Conservation (phyloP, 2,113 vertebrate species). For the Muntiacus reevesi region DNA sequence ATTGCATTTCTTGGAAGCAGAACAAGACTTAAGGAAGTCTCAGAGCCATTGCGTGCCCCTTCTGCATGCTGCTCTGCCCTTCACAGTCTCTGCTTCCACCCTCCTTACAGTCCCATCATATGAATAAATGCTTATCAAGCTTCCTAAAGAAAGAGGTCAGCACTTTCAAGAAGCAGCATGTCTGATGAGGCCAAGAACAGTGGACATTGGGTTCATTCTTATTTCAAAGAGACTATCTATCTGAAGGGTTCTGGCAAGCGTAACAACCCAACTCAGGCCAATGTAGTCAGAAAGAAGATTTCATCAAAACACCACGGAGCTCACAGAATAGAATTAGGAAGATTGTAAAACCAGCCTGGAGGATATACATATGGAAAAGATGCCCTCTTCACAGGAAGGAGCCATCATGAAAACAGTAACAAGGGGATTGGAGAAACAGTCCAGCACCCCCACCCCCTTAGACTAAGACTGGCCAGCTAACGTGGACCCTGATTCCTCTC, state of each 20-base stretch:
- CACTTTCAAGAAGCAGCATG: constrained; percentile 39
- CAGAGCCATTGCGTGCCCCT: neutral
- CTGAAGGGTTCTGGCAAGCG: neutral
- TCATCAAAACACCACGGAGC: neutral
- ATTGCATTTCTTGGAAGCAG: constrained; percentile 46
- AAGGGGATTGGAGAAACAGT: neutral
- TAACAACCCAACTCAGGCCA: neutral
- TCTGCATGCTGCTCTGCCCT: neutral
- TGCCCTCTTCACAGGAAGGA: neutral
- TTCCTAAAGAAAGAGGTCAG: constrained; percentile 7
- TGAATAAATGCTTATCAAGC: constrained; percentile 18
- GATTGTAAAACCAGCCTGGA: neutral
- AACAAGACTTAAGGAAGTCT: constrained; percentile 10
- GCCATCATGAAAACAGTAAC: neutral
- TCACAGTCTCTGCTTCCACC: neutral
- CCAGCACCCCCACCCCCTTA: fast-evolving
- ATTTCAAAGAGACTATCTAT: neutral
- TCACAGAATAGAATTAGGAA: neutral
- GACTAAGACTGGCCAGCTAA: neutral
- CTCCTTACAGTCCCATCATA: neutral
- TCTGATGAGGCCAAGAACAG: neutral
- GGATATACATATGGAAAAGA: neutral
- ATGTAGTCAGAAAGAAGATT: neutral
- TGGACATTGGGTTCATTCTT: neutral
- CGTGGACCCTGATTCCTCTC: neutral